Percentiles rank a stretch among this genome's conserved stretches.
phyloP scores from a whole-genome alignment of 2,888 invertebrate genomes.

The Biston stratarius region DNA sequence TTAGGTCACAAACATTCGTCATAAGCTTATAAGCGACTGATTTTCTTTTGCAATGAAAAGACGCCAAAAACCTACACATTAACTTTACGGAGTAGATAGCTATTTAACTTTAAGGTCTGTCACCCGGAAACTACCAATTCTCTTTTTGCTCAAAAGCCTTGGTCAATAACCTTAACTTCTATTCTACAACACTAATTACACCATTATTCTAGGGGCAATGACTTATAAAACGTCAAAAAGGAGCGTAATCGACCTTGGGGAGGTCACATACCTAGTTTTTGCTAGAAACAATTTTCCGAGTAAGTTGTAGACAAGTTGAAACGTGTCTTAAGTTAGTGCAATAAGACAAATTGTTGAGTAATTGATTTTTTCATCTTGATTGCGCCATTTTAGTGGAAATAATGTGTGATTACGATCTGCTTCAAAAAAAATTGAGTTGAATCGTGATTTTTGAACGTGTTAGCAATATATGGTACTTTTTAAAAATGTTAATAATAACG shows the following conservation, averaged over 20 bases:
- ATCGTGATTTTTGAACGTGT: constrained; percentile 13
- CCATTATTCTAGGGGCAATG: constrained; percentile 63
- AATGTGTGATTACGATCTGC: constrained; percentile 26
- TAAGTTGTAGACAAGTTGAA: constrained; percentile 16
- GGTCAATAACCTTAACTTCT: constrained; percentile 43
- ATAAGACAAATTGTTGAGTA: constrained; percentile 22
- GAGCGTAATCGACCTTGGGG: constrained; percentile 61
- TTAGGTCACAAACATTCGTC: background rate
- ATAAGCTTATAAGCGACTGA: background rate
- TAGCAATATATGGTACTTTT: background rate
- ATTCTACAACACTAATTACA: constrained; percentile 64
- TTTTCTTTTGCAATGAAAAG: background rate
- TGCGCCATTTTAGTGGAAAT: constrained; percentile 36
- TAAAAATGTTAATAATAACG: background rate
- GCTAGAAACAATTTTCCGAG: constrained; percentile 37
- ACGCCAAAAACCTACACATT: background rate
- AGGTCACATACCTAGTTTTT: constrained; percentile 58
- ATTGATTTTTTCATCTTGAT: constrained; percentile 15
- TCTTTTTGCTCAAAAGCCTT: constrained; percentile 35
- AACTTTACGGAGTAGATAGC: constrained; percentile 8
- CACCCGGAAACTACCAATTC: constrained; percentile 33
- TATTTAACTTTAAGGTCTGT: constrained; percentile 23
- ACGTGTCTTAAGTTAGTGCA: constrained; percentile 19
- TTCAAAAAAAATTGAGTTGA: constrained; percentile 3
- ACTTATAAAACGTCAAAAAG: constrained; percentile 47